Conservation (phyloP, 2,888 invertebrate genomes). For the Orchesella flavescens region DNA sequence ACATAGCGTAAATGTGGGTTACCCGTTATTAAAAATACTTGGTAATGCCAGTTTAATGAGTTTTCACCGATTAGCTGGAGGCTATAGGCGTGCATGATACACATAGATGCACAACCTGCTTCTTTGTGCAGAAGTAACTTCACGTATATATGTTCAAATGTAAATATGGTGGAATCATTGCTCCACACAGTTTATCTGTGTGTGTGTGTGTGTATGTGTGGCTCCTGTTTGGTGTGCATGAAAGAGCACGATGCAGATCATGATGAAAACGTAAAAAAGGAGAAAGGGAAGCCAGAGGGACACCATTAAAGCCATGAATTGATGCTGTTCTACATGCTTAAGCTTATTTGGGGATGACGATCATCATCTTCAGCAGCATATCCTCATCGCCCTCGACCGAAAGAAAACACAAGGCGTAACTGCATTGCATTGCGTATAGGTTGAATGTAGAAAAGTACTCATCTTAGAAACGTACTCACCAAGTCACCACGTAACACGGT, state of each 20-base stretch:
- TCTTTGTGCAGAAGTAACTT: no score
- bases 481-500: background rate
- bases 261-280: no score
- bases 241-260: no score
- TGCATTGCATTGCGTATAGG: no score
- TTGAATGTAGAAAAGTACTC: background rate
- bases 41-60: conserved; percentile 38
- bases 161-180: no score
- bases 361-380: background rate
- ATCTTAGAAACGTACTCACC: background rate
- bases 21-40: background rate
- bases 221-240: no score
- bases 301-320: conserved; percentile 14
- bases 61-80: conserved; percentile 29
- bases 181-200: no score
- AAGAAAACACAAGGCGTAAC: background rate
- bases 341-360: background rate
- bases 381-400: background rate
- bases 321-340: background rate
- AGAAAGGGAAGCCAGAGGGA: background rate
- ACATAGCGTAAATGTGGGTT: background rate
- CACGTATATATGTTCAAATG: no score
- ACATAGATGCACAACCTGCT: no score
- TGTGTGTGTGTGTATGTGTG: no score
- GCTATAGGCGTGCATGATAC: background rate